Percentiles rank a stretch among this genome's conserved stretches.
Conservation (phyloP, 2,113 vertebrate species). For the mouse (Mus musculus) region GRCm39 chr6:5762001-5762500, state of each 20-base stretch:
- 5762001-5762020: not conserved
- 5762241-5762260: constrained; percentile 3
- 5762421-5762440: constrained; percentile 47
- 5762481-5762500: not conserved
- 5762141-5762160: not conserved
- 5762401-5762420: constrained; percentile 32
- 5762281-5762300: not conserved
- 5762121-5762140: not conserved
- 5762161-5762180: not conserved
- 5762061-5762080: not conserved
- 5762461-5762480: not conserved
- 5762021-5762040: not conserved
- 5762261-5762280: not conserved
- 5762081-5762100: not conserved
- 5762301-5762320: constrained; percentile 7
- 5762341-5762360: constrained; percentile 20
- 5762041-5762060: not conserved
- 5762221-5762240: not conserved
- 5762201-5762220: not conserved
- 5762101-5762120: not conserved
- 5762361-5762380: constrained; percentile 27
- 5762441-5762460: constrained; percentile 11
- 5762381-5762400: constrained; percentile 23
- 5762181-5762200: not conserved
- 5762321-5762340: not conserved